Base-by-base conservation (phyloP, 1,140 invertebrate genomes). In the Pentalonia nigronervosa region DNA sequence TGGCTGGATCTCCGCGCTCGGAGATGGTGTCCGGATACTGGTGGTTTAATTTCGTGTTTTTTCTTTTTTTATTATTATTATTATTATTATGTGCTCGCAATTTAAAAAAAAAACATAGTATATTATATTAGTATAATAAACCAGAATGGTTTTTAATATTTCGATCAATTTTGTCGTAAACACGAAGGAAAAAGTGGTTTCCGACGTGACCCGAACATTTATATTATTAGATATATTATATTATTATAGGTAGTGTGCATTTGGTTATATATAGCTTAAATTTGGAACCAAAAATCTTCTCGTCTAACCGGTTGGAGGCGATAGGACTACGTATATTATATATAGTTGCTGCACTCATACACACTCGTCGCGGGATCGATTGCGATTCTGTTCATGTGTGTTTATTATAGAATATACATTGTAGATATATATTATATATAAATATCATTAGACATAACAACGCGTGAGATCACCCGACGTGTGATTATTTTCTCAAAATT, bases 91-190 rank as follows among this genome's bases (percentile, higher is more conserved):
- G 67, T 91, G 67, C 67, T 91, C 67, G 90, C 90, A 91, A 91
- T 91, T 91, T 91, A 83, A 92, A 83, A 45, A 45, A 60, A 92
- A 92, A 81, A 89, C 34, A 89, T n/a, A 91, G 45, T 81, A 50
- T 83, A 83, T 50, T 41, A 83, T 83, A 81, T 91, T 81, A 83
- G 50, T 91, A 60, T 48, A 81, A 45, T 34, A 92, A 50, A 81
- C 91, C 76, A 89, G 50, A 89, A 56, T 48, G 50, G n/a, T 76
- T 50, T 92, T 50, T 92, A 83, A 92, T 83, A 92, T 60, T 81
- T 81, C 91, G 91, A 92, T 92, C 91, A 36, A 83, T 92, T 92
- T 92, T 81, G 60, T 83, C 67, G 91, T 89, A 89, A 89, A 89
- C 88, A 89, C 34, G 88, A 48, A 89, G 48, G 88, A 89, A 89